A percentile compares a stretch with the other conserved stretches of the same genome.
These are phyloP conservation scores for Urophycis tenuis DNA, from an alignment of 2,797 vertebrate species.

Conservation along the genomic window DNA sequence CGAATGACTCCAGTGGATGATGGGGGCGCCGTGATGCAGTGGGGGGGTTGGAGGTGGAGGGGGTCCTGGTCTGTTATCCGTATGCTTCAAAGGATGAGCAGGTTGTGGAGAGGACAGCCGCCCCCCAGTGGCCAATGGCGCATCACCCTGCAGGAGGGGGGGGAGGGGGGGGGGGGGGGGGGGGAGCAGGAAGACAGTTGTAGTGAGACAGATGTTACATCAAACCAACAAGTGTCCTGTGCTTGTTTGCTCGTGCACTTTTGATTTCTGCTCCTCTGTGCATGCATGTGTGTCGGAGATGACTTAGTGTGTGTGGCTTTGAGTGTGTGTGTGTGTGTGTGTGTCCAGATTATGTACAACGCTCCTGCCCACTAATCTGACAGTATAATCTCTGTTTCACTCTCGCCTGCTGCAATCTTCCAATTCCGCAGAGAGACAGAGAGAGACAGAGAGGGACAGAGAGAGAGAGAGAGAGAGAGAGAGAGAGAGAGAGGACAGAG, in stretches of 20 bases:
- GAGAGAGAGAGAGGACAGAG: constrained; percentile 65
- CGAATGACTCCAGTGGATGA: constrained; percentile 54
- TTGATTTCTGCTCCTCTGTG: constrained; percentile 51
- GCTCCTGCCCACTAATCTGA: constrained; percentile 73
- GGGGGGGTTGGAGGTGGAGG: constrained; percentile 36
- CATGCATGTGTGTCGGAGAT: constrained; percentile 28
- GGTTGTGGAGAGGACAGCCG: constrained; percentile 62
- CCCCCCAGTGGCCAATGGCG: constrained; percentile 61
- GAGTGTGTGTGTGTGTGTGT: background rate
- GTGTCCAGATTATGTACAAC: constrained; percentile 68
- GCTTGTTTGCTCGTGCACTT: constrained; percentile 45
- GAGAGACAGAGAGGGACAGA: constrained; percentile 64
- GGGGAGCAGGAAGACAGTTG: constrained; percentile 29
- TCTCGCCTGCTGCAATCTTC: constrained; percentile 70
- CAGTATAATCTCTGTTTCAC: constrained; percentile 74
- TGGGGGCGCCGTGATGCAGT: background rate
- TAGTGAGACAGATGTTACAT: constrained; percentile 55
- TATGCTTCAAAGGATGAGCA: constrained; percentile 56
- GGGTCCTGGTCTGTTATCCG: constrained; percentile 59
- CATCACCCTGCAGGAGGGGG: constrained; percentile 66
- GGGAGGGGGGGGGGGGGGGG: constrained; percentile 50
- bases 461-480: constrained; percentile 67
- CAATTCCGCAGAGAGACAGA: constrained; percentile 71
- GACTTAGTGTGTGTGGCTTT: background rate
- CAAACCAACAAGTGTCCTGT: constrained; percentile 51